Conservation (phyloP, 2,797 vertebrate genomes). For the Carapus acus region DNA sequence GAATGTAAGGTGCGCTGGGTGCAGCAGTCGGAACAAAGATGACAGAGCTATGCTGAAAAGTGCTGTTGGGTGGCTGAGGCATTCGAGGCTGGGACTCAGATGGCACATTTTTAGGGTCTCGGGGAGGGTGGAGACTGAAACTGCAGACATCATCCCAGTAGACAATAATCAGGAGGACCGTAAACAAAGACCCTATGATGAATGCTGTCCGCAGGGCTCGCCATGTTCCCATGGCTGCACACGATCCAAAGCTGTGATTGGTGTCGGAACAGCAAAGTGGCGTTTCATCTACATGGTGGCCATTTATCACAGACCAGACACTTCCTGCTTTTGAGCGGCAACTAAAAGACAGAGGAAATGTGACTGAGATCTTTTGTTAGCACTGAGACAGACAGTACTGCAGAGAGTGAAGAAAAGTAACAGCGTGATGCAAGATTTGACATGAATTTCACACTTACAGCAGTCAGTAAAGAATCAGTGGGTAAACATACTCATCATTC, state of each 20-base stretch:
- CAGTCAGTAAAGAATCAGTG: too few species aligned
- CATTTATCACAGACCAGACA: conserved; percentile 18
- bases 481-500: too few species aligned
- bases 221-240: conserved; percentile 74
- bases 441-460: too few species aligned
- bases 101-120: conserved; percentile 31
- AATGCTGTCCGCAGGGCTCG: conserved; percentile 79
- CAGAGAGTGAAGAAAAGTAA: background rate
- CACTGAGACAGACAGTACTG: too few species aligned
- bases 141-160: conserved; percentile 88
- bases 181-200: conserved; percentile 78
- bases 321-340: conserved; percentile 39
- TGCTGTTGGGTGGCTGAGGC: background rate
- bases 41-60: conserved; percentile 2
- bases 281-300: conserved; percentile 56
- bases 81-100: background rate
- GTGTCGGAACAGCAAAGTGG: conserved; percentile 26
- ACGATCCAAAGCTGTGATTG: conserved; percentile 18
- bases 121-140: conserved; percentile 48
- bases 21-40: background rate
- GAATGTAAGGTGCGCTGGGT: background rate
- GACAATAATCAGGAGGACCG: conserved; percentile 84
- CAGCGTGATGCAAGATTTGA: background rate
- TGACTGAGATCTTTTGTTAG: conserved; percentile 9
- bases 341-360: conserved; percentile 44